Evolutionary conservation across 2,113 vertebrate genomes (phyloP).

Genomic region (Barnardius zonarius): DNA sequence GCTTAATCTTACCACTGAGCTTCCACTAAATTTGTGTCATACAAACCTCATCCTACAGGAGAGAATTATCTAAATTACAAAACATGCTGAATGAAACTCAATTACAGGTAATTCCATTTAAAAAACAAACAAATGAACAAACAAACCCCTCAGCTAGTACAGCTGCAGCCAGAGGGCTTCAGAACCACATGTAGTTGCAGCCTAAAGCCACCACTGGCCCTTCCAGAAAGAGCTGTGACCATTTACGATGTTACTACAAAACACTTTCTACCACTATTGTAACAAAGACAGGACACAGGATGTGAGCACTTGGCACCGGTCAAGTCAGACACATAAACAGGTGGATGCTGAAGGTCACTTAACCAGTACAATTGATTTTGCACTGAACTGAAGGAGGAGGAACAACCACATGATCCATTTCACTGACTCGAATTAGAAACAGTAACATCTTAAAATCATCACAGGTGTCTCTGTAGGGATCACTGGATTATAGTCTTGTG

Average conservation of each 20-base stretch:
- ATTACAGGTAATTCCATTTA: neutral
- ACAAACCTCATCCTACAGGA: neutral
- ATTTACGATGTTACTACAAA: neutral
- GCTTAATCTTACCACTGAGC: neutral
- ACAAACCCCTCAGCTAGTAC: neutral
- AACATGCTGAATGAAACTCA: neutral
- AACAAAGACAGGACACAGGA: rapidly evolving
- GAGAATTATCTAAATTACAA: neutral
- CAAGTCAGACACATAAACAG: neutral
- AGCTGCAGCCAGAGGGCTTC: neutral
- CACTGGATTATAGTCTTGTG: neutral
- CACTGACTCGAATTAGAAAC: neutral
- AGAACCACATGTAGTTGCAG: rapidly evolving
- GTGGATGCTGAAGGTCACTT: neutral
- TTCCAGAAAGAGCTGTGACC: neutral
- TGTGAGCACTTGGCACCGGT: rapidly evolving
- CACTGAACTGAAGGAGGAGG: neutral
- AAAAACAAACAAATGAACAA: neutral
- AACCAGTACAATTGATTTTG: neutral
- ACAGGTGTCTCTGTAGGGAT: neutral
- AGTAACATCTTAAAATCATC: neutral
- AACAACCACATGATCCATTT: neutral
- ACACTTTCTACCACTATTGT: neutral
- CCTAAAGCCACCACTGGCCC: rapidly evolving
- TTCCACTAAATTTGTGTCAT: neutral